Conservation (phyloP, 2,888 invertebrate genomes). For the Calliphora vomitoria region DNA sequence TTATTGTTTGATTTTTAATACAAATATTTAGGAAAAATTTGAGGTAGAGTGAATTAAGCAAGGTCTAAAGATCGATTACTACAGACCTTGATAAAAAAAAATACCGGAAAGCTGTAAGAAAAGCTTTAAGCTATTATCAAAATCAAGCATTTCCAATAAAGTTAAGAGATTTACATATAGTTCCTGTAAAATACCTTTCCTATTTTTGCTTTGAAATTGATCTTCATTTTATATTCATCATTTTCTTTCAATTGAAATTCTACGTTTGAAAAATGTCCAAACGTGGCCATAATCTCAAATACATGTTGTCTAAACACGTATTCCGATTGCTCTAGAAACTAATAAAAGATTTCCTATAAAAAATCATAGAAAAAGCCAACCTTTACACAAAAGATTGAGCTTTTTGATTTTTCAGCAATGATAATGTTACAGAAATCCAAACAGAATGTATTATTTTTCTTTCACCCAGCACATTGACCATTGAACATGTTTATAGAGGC, state of each 20-base stretch:
- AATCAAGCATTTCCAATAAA: neutral
- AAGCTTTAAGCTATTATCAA: neutral
- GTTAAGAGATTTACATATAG: too few species aligned
- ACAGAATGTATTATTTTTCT: conserved; percentile 57
- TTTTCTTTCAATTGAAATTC: neutral
- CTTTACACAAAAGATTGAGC: conserved; percentile 70
- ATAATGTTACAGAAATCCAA: conserved; percentile 67
- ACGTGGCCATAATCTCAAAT: conserved; percentile 58
- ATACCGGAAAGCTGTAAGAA: neutral
- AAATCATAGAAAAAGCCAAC: conserved; percentile 24
- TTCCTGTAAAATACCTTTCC: neutral
- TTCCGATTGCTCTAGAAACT: conserved; percentile 50
- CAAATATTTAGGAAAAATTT: neutral
- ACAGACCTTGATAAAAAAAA: neutral
- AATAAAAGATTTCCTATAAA: conserved; percentile 38
- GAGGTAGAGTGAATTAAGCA: neutral
- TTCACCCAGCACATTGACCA: conserved; percentile 63
- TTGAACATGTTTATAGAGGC: conserved; percentile 47
- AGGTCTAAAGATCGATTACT: neutral
- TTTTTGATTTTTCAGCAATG: conserved; percentile 71
- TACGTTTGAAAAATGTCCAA: neutral
- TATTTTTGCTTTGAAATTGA: neutral
- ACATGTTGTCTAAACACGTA: conserved; percentile 43
- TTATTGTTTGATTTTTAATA: conserved; percentile 33
- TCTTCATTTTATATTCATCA: neutral